phyloP scores from a whole-genome alignment of 2,113 vertebrate genomes.

The Nicator chloris region DNA sequence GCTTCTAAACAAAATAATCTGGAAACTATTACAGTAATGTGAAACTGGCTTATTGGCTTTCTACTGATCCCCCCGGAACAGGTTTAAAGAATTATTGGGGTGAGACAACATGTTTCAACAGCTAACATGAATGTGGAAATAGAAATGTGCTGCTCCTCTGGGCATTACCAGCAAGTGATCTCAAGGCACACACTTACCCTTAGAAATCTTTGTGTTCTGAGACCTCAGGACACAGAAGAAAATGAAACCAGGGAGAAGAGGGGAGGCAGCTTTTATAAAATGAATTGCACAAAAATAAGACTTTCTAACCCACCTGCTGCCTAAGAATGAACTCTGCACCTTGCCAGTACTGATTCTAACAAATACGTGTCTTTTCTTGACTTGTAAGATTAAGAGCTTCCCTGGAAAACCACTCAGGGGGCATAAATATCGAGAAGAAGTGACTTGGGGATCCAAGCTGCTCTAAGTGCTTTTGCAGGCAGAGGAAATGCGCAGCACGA shows the following conservation, averaged over 20 bases:
- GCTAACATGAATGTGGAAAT: not conserved
- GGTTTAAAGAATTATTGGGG: not conserved
- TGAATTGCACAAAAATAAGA: not conserved
- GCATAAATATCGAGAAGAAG: not conserved
- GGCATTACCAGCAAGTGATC: not conserved
- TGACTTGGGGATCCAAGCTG: not conserved
- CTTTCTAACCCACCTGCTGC: not conserved
- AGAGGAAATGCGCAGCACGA: not conserved
- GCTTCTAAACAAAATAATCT: not conserved
- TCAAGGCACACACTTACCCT: not conserved
- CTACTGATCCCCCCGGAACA: not conserved
- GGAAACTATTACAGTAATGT: not conserved
- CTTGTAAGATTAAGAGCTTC: not conserved
- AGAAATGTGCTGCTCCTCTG: not conserved
- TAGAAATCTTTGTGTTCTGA: not conserved
- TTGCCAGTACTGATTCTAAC: not conserved
- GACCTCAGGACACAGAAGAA: not conserved
- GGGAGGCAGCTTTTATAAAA: not conserved
- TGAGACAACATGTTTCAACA: not conserved
- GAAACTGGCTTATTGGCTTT: not conserved
- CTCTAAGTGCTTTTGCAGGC: constrained; percentile 33
- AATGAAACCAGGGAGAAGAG: not conserved
- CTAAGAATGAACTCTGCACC: not conserved
- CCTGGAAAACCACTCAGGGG: not conserved
- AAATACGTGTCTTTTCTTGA: not conserved